These are phyloP conservation scores for Sebastes variabilis DNA, from an alignment of 2,797 vertebrate genomes.

Conservation along the genomic window DNA sequence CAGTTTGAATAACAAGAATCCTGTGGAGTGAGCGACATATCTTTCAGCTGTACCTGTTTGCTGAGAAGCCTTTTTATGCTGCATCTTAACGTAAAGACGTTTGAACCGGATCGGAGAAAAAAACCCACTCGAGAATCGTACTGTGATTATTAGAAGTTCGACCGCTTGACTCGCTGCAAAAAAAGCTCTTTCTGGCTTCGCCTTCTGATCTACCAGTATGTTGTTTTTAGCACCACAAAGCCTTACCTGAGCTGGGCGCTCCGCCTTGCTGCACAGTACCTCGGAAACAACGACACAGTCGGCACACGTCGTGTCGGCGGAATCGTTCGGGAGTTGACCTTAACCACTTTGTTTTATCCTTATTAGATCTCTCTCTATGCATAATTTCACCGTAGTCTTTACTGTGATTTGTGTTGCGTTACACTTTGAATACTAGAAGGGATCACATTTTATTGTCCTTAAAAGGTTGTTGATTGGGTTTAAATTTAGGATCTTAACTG, in stretches of 20 bases:
- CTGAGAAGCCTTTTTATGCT: slow-evolving; percentile 77
- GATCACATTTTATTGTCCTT: slow-evolving; percentile 35
- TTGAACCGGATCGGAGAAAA: slow-evolving; percentile 1
- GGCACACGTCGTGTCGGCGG: slow-evolving; percentile 25
- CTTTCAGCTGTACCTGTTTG: slow-evolving; percentile 54
- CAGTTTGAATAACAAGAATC: slow-evolving; percentile 42
- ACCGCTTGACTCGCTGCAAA: slow-evolving; percentile 52
- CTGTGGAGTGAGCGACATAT: slow-evolving; percentile 65
- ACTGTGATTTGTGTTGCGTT: slow-evolving; percentile 19
- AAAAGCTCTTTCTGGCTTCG: slow-evolving; percentile 42
- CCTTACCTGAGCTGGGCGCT: slow-evolving; percentile 82
- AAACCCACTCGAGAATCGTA: slow-evolving; percentile 18
- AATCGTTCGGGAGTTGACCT: slow-evolving; percentile 57
- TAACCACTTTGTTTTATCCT: slow-evolving; percentile 63
- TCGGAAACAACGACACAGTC: slow-evolving; percentile 51
- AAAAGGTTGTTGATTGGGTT: slow-evolving; percentile 17
- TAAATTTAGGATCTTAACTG: slow-evolving; percentile 36
- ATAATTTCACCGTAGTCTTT: slow-evolving; percentile 54
- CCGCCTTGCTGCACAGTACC: slow-evolving; percentile 76
- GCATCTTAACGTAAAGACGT: slow-evolving; percentile 54
- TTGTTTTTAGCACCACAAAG: slow-evolving; percentile 80
- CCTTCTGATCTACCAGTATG: slow-evolving; percentile 56
- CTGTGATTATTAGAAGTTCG: slow-evolving; percentile 53
- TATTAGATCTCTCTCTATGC: slow-evolving; percentile 71
- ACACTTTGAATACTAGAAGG: slow-evolving; percentile 53